These are phyloP conservation scores for Carassius auratus DNA, from an alignment of 2,113 vertebrate genomes.

Conservation along the genomic window DNA sequence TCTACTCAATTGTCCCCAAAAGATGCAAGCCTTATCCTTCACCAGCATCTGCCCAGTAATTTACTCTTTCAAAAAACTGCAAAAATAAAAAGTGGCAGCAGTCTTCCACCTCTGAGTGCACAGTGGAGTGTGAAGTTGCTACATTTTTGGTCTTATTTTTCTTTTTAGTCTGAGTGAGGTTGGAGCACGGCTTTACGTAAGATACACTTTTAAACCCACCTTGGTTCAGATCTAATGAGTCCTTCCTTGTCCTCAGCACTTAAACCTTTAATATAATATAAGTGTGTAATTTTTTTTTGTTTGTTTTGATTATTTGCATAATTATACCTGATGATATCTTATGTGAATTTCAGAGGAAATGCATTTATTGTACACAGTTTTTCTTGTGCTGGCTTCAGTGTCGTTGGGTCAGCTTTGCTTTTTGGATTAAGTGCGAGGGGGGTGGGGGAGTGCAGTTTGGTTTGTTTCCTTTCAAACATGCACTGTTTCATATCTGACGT, in stretches of 20 bases:
- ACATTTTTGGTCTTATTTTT: not conserved
- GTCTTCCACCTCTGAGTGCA: conserved; percentile 52
- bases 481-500: not conserved
- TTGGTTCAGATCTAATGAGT: conserved; percentile 53
- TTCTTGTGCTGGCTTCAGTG: conserved; percentile 59
- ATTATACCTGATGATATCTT: conserved; percentile 58
- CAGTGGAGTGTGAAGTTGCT: conserved; percentile 64
- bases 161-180: conserved; percentile 17
- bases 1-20: conserved; percentile 21
- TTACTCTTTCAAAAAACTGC: conserved; percentile 62
- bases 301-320: conserved; percentile 60
- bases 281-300: conserved; percentile 57
- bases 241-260: conserved; percentile 54
- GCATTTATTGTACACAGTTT: conserved; percentile 19
- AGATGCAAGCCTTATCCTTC: conserved; percentile 65
- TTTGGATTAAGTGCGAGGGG: conserved; percentile 67
- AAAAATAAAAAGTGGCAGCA: conserved; percentile 49
- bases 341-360: conserved; percentile 66
- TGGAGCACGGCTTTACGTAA: conserved; percentile 63
- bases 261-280: conserved; percentile 61
- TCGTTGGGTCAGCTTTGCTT: conserved; percentile 59
- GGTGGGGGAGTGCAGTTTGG: conserved; percentile 1
- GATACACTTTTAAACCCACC: conserved; percentile 55
- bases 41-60: conserved; percentile 70
- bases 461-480: not conserved